Percentiles rank a stretch among this genome's conserved stretches.
phyloP scores from a whole-genome alignment of 1,140 invertebrate genomes.

The Vanessa tameamea region DNA sequence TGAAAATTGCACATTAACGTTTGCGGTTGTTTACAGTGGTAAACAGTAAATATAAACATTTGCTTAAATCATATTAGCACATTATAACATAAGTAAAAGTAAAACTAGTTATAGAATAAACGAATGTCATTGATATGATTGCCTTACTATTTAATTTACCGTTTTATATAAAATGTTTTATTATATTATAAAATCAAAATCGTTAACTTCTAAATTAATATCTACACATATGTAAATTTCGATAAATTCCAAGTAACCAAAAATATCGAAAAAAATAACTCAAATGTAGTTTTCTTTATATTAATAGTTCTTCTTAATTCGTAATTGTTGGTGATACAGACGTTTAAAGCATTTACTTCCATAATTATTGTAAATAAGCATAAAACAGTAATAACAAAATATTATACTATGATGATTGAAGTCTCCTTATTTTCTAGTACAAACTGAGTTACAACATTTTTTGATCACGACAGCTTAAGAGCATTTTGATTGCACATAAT shows the following conservation, averaged over 20 bases:
- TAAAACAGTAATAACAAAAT: too few relatives aligned
- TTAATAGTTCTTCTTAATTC: too few relatives aligned
- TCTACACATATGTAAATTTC: not conserved
- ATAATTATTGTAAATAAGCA: too few relatives aligned
- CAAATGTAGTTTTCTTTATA: too few relatives aligned
- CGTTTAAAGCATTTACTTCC: too few relatives aligned
- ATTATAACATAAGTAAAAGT: constrained; percentile 1
- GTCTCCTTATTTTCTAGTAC: not conserved
- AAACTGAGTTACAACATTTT: constrained; percentile 8
- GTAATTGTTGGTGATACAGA: too few relatives aligned
- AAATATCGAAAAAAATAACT: too few relatives aligned
- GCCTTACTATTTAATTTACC: not conserved
- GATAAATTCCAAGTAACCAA: too few relatives aligned
- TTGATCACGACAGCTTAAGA: constrained; percentile 5
- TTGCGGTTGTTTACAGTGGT: too few relatives aligned
- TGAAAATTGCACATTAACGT: too few relatives aligned
- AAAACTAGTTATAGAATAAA: not conserved
- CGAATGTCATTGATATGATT: constrained; percentile 1
- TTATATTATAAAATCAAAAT: not conserved
- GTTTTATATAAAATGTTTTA: too few relatives aligned
- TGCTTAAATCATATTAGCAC: not conserved
- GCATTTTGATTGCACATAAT: constrained; percentile 12
- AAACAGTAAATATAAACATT: not conserved
- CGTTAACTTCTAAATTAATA: not conserved
- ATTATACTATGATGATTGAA: too few relatives aligned